phyloP scores from a whole-genome alignment of 2,113 vertebrate genomes.

The Hippocampus comes region DNA sequence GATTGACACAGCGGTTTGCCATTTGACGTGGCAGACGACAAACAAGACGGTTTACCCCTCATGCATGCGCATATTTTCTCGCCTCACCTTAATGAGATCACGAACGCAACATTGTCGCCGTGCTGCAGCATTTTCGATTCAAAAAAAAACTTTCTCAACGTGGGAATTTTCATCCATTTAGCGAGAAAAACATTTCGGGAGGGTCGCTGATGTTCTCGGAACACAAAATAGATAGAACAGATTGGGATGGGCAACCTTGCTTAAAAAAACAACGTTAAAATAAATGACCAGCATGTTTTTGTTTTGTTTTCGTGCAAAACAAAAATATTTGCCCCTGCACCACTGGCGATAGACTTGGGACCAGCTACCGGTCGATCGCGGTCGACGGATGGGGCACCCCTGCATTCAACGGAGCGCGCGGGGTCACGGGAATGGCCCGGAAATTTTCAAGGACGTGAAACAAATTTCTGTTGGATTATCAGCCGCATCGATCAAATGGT shows the following conservation, averaged over 20 bases:
- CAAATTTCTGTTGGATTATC: background rate
- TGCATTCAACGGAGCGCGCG: background rate
- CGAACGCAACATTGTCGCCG: no score
- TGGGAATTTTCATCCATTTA: background rate
- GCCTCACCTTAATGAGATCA: background rate
- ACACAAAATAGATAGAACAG: no score
- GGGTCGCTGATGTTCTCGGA: background rate
- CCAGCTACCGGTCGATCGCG: no score
- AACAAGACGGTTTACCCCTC: background rate
- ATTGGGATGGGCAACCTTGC: no score
- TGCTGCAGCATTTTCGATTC: background rate
- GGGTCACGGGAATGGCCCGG: background rate
- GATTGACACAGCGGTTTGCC: background rate
- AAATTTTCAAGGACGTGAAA: background rate
- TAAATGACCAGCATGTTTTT: no score
- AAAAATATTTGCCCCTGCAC: no score
- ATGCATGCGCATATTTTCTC: background rate
- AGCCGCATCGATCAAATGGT: conserved; percentile 14
- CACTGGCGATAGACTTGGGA: no score
- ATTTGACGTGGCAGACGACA: background rate
- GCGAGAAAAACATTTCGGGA: background rate
- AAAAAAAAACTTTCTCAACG: background rate
- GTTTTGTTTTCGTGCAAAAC: no score
- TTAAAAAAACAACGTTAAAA: no score
- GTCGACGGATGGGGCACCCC: no score